Evolutionary conservation across 2,888 invertebrate species (phyloP), one percentile per base, ranked within the genome.

Genomic region (Drosophila nr. medialis): DNA sequence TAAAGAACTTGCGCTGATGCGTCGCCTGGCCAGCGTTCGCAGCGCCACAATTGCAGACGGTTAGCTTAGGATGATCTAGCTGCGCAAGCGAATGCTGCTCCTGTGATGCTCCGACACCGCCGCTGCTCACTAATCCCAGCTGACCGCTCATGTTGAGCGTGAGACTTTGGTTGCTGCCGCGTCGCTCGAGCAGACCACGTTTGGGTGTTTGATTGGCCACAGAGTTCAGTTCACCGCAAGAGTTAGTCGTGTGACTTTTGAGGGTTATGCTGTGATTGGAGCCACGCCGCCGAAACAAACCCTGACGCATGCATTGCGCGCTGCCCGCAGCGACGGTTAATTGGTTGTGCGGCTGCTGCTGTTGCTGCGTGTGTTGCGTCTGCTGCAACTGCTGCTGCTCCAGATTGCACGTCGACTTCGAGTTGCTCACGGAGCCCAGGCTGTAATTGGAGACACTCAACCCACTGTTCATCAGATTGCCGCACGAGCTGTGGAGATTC

Each of bases 131-230:
- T 45, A 45, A 4, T n/a, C 38, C 59, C 11, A 56, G 38, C 72
- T 77, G 60, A 56, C 77, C 73, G 21, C 75, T 54, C 90, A 95
- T 94, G 68, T 97, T 97, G 29, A 98, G 95, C 0, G 98, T 98
- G 2, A 98, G 93, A 64, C 98, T 98, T 0, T 98, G 97, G 91
- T 97, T 98, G 2, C 98, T 98, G 59, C 98, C 98, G 62, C 98
- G 94, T 32, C 98, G 94, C 91, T 97, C 97, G 7, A 97, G 93
- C 2, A 97, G 93, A 11, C 97, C 96, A 84, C 96, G 96, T 49
- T 94, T 94, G 51, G 93, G 94, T 72, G 94, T 72, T 49, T 62
- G 60, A 29, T 30, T 94, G 1, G 94, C 94, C 80, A 95, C 94
- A 11, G 94, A 91, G 80, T 94, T 94, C 2, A 95, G 89, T 3